Percentiles rank a stretch among this genome's conserved stretches.
phyloP scores from a whole-genome alignment of 2,113 vertebrate genomes.

The Oncorhynchus gorbuscha region DNA sequence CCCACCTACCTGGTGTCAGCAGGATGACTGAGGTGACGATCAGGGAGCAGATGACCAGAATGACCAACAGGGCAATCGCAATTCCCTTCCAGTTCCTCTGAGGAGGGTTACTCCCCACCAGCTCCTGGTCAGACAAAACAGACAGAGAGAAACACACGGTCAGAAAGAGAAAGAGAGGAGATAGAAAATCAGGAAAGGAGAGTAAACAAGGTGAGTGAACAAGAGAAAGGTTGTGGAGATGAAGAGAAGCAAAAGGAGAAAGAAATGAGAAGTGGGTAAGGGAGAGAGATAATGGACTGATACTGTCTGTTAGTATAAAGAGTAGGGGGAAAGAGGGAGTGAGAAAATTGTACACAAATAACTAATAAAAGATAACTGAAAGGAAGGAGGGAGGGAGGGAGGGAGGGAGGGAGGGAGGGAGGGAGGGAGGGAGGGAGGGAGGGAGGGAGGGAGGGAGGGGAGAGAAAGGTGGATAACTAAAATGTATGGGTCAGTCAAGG shows the following conservation, averaged over 20 bases:
- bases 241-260: background rate
- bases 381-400: background rate
- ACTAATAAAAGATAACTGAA: background rate
- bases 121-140: conserved; percentile 77
- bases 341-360: background rate
- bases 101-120: conserved; percentile 97
- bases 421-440: no score
- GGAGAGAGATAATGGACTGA: background rate
- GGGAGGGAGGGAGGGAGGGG: background rate
- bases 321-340: background rate
- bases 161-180: background rate
- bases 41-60: conserved; percentile 97
- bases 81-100: conserved; percentile 99
- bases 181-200: background rate
- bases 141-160: conserved; percentile 13
- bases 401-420: no score
- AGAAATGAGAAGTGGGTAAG: no score
- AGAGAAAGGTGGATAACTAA: background rate
- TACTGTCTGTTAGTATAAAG: background rate
- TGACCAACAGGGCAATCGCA: conserved; percentile 96
- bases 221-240: background rate
- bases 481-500: conserved; percentile 54
- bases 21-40: conserved; percentile 98
- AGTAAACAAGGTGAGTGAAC: conserved; percentile 21
- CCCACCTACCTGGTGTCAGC: conserved; percentile 89